phyloP scores from a whole-genome alignment of 23 tunicate genomes.

The Corella eumyota region DNA sequence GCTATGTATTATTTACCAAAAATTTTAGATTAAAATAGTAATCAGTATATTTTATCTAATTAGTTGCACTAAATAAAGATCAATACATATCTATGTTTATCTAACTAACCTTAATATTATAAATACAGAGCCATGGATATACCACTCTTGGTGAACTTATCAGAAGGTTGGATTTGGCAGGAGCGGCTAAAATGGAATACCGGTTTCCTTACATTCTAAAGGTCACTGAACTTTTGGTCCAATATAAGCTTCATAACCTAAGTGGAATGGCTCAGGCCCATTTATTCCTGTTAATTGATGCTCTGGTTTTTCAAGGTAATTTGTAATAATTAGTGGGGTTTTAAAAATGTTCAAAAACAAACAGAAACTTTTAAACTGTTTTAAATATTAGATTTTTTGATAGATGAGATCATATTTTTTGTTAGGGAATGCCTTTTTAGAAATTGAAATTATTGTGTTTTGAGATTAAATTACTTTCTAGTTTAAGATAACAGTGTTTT shows the following conservation, averaged over 20 bases:
- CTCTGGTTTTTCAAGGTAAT: conserved; percentile 49
- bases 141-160: conserved; percentile 78
- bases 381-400: no score
- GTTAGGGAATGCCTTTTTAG: no score
- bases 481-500: no score
- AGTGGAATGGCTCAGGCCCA: conserved; percentile 63
- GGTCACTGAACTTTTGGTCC: conserved; percentile 46
- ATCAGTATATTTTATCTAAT: no score
- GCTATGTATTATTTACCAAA: neutral
- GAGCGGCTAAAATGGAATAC: conserved; percentile 30
- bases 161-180: conserved; percentile 55
- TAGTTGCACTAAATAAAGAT: no score
- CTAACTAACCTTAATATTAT: neutral
- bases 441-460: no score
- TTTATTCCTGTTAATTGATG: conserved; percentile 49
- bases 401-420: no score
- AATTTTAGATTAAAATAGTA: no score
- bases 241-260: conserved; percentile 21
- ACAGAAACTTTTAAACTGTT: neutral
- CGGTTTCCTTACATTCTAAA: conserved; percentile 77
- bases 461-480: no score
- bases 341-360: neutral
- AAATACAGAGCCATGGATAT: conserved; percentile 61
- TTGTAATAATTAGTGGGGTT: neutral
- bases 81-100: neutral